Conservation (phyloP, 1,140 invertebrate species). For the Xylocopa sonorina region DNA sequence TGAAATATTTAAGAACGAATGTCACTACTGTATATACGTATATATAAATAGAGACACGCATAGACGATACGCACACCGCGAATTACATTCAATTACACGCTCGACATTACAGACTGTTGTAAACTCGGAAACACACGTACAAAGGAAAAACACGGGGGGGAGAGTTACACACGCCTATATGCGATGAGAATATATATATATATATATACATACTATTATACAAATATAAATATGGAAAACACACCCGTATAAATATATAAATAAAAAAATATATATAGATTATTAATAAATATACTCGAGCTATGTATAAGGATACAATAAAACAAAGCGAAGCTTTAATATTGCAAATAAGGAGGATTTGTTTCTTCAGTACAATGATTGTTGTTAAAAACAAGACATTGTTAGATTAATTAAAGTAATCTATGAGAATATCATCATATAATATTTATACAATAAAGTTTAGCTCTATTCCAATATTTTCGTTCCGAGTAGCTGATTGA, state of each 20-base stretch:
- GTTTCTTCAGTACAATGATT: neutral
- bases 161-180: constrained; percentile 50
- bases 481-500: neutral
- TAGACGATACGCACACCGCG: constrained; percentile 39
- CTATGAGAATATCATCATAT: neutral
- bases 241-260: constrained; percentile 40
- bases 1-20: constrained; percentile 72
- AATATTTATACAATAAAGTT: constrained; percentile 6
- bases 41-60: constrained; percentile 61
- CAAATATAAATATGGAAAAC: constrained; percentile 53
- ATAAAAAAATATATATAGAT: constrained; percentile 66
- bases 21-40: constrained; percentile 78
- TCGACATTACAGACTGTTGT: constrained; percentile 5
- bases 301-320: constrained; percentile 77
- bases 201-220: constrained; percentile 54
- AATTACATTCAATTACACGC: constrained; percentile 9
- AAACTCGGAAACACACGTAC: constrained; percentile 30
- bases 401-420: neutral
- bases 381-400: neutral
- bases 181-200: no score
- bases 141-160: constrained; percentile 24
- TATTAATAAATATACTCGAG: constrained; percentile 73
- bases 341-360: constrained; percentile 28
- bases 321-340: constrained; percentile 66
- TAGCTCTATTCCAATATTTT: no score